Evolutionary conservation across 2,888 invertebrate species (phyloP).

Genomic region (Ornithoptera alexandrae): DNA sequence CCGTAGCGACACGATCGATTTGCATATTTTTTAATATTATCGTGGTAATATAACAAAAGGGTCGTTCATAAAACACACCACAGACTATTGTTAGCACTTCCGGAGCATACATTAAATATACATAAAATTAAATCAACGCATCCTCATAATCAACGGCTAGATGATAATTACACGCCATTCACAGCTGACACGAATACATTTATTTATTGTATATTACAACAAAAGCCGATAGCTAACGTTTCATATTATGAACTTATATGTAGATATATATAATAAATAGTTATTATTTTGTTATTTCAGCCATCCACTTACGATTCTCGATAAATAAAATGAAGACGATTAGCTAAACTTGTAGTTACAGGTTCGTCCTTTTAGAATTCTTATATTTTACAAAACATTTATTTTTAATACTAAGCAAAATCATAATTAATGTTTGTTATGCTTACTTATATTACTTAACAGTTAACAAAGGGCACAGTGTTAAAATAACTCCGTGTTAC

Average conservation of each 20-base stretch:
- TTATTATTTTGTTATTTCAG: not conserved
- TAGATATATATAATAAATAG: not conserved
- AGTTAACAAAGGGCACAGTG: no score
- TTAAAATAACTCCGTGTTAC: no score
- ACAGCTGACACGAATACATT: slow-evolving; percentile 36
- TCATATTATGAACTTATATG: not conserved
- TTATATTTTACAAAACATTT: no score
- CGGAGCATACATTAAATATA: slow-evolving; percentile 68
- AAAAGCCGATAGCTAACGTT: not conserved
- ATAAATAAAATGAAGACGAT: no score
- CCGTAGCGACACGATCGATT: slow-evolving; percentile 72
- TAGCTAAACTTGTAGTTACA: no score
- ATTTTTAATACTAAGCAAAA: no score
- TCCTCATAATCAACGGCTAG: slow-evolving; percentile 60
- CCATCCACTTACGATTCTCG: not conserved
- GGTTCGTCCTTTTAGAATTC: no score
- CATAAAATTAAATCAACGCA: slow-evolving; percentile 71
- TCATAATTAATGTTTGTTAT: no score
- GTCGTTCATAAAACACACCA: slow-evolving; percentile 60
- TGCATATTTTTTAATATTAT: slow-evolving; percentile 79
- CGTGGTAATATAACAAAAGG: slow-evolving; percentile 69
- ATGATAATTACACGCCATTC: slow-evolving; percentile 59
- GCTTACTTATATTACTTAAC: no score
- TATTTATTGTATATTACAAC: not conserved
- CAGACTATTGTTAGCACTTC: slow-evolving; percentile 69